Conservation (phyloP, 2,888 invertebrate genomes). For the Neoscelio sp. region DNA sequence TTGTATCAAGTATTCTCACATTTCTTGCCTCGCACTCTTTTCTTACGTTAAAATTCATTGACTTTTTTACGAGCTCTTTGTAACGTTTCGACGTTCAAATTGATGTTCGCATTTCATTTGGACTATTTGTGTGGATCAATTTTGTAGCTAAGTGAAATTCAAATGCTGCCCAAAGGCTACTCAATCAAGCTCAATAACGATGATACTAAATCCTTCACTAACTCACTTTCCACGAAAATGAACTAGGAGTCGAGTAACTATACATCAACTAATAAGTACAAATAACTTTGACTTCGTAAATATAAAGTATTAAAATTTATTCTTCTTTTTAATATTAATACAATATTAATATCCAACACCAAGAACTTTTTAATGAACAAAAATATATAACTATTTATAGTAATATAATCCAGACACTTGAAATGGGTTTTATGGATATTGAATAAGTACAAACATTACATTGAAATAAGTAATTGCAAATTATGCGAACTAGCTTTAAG, state of each 20-base stretch:
- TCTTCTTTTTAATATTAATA: too few species aligned
- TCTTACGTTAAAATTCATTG: slow-evolving; percentile 53
- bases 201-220: slow-evolving; percentile 36
- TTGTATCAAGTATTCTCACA: slow-evolving; percentile 34
- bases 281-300: not conserved
- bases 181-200: slow-evolving; percentile 53
- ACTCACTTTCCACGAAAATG: slow-evolving; percentile 30
- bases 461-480: slow-evolving; percentile 15
- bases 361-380: too few species aligned
- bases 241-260: slow-evolving; percentile 31
- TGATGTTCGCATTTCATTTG: slow-evolving; percentile 43
- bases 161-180: slow-evolving; percentile 54
- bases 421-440: slow-evolving; percentile 1
- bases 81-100: slow-evolving; percentile 25
- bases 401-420: not conserved
- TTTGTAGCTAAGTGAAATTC: slow-evolving; percentile 48
- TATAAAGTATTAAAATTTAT: not conserved
- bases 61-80: slow-evolving; percentile 36
- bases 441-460: not conserved
- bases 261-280: not conserved
- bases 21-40: slow-evolving; percentile 28
- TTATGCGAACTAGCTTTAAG: slow-evolving; percentile 23
- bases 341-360: too few species aligned
- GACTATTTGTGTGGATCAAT: slow-evolving; percentile 35
- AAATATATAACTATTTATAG: too few species aligned